Evolutionary conservation across 2,888 invertebrate species (phyloP).

Genomic region (Microctonus aethiopoides): DNA sequence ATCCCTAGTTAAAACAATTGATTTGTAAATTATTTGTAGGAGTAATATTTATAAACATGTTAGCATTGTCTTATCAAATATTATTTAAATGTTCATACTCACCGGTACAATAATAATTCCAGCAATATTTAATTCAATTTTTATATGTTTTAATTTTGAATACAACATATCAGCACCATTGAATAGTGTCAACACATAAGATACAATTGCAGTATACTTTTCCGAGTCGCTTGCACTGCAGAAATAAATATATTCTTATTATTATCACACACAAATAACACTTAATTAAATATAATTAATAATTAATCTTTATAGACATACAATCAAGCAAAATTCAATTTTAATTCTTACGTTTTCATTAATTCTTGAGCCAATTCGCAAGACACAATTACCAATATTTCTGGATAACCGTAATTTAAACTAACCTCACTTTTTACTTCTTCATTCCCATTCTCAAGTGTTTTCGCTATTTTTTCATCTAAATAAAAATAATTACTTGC

Average conservation of each 20-base stretch:
- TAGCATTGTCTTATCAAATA: neutral
- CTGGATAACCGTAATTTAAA: neutral
- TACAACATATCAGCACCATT: neutral
- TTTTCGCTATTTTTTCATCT: neutral
- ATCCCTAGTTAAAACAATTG: neutral
- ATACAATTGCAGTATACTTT: neutral
- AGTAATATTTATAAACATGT: neutral
- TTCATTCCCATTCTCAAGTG: neutral
- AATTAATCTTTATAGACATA: too few relatives aligned
- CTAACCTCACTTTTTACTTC: too few relatives aligned
- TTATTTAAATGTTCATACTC: neutral
- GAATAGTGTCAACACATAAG: neutral
- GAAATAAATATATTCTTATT: neutral
- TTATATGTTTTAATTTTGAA: neutral
- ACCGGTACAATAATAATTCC: neutral
- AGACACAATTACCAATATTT: neutral
- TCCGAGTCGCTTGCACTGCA: neutral
- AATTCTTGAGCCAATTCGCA: neutral
- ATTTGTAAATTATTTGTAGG: neutral
- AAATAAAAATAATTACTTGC: neutral
- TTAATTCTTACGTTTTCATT: neutral
- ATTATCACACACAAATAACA: neutral
- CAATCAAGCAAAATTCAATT: too few relatives aligned
- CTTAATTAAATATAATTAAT: too few relatives aligned
- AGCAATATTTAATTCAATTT: neutral